A percentile compares a stretch with the other conserved stretches of the same genome.
These are phyloP conservation scores for Drosophila sp. DNA, from an alignment of 1,140 invertebrate species.

Conservation along the genomic window DNA sequence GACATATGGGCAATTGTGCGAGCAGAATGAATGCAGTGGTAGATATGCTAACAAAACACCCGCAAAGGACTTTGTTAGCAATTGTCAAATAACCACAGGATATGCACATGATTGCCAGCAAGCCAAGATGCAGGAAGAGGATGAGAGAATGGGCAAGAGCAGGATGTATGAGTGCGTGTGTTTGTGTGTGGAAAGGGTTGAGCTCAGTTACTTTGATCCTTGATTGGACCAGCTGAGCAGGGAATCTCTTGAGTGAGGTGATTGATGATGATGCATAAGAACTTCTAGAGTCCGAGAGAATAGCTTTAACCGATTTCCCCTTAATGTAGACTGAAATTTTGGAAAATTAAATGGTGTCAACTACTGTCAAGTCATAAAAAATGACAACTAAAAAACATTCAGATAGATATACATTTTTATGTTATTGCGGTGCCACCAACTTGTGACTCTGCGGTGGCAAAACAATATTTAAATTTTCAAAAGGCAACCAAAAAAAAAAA, in stretches of 20 bases:
- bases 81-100: conserved; percentile 75
- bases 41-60: conserved; percentile 63
- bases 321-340: conserved; percentile 8
- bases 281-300: conserved; percentile 33
- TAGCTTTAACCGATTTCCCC: conserved; percentile 66
- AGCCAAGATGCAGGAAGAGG: neutral
- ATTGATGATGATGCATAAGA: conserved; percentile 52
- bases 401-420: conserved; percentile 72
- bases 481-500: conserved; percentile 17
- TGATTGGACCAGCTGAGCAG: conserved; percentile 65
- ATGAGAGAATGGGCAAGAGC: neutral
- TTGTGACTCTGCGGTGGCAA: conserved; percentile 56
- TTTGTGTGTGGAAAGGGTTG: conserved; percentile 17
- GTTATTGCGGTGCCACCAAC: conserved; percentile 48
- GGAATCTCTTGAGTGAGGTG: conserved; percentile 33
- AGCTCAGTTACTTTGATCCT: conserved; percentile 66
- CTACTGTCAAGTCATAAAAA: conserved; percentile 61
- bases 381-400: conserved; percentile 60
- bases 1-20: conserved; percentile 69
- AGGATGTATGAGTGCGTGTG: conserved; percentile 53
- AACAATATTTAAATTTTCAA: conserved; percentile 81
- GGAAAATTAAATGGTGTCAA: conserved; percentile 73
- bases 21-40: conserved; percentile 38
- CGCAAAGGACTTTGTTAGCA: conserved; percentile 47
- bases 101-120: conserved; percentile 67